phyloP scores from a whole-genome alignment of 2,797 vertebrate genomes.

The Muscicapa striata region DNA sequence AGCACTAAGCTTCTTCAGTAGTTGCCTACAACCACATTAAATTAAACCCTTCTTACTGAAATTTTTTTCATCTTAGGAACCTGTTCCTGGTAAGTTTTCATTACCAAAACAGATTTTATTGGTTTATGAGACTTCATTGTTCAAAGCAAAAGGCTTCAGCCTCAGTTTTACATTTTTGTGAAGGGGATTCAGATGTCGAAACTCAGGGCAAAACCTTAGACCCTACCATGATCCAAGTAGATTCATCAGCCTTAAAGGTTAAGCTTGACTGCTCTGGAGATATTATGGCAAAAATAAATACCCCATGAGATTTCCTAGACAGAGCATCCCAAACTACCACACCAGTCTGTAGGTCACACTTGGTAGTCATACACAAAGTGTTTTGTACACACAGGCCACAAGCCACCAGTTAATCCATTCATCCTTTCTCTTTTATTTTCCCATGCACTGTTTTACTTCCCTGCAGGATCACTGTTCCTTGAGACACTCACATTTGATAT shows the following conservation, averaged over 20 bases:
- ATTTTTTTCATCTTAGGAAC: not conserved
- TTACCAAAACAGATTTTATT: not conserved
- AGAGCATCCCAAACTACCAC: not conserved
- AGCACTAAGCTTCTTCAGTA: not conserved
- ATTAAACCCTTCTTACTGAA: not conserved
- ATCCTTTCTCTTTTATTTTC: not conserved
- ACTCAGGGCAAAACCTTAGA: not conserved
- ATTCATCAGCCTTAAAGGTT: not conserved
- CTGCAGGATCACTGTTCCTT: not conserved
- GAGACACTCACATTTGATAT: not conserved
- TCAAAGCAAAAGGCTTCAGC: not conserved
- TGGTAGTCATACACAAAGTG: not conserved
- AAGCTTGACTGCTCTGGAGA: not conserved
- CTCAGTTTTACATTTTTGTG: not conserved
- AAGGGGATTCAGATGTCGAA: not conserved
- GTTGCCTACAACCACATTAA: not conserved
- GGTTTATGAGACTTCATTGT: not conserved
- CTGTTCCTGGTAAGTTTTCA: not conserved
- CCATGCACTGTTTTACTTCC: not conserved
- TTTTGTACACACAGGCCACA: not conserved
- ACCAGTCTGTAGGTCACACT: not conserved
- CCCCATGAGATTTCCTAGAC: not conserved
- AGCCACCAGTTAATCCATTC: not conserved
- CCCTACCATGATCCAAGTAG: not conserved
- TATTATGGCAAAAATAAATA: not conserved